Base-by-base conservation (phyloP, 1,140 invertebrate genomes). In the Neodiprion lecontei region DNA sequence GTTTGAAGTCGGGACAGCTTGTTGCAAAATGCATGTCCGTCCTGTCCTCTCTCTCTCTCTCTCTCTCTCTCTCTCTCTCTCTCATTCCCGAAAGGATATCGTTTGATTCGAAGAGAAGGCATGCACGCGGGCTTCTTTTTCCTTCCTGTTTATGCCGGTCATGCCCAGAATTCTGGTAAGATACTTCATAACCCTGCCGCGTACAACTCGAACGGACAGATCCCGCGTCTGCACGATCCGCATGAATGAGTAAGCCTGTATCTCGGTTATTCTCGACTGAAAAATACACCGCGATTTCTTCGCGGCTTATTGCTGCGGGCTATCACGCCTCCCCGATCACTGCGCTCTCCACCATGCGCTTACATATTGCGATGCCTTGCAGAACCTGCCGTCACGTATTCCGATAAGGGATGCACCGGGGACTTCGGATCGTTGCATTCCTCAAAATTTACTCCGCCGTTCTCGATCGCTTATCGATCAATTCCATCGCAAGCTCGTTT, bases 151-250 rank as follows among this genome's bases (percentile, higher is more conserved):
- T 81, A 77, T 81, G 75, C 75, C 77, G 70, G 9, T 67, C 66
- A 61, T 76, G 73, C 70, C 72, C 69, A 75, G 77, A 76, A 79
- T 83, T 83, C 75, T 77, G 79, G 76, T 81, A 79, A 82, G 75
- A 81, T 83, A 83, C 81, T 81, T 81, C 77, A 83, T 80, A 80
- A 81, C 70, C 53, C 28, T 40, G 28, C 28, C 28, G 28, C 28
- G 28, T 40, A 40, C 28, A 40, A 40, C 1, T 40, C 28, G 28
- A 40, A 40, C 28, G 28, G 28, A 40, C 28, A 40, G 28, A 40
- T 40, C 28, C 28, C 28, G 28, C 28, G 28, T 40, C 5, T 40
- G 28, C 28, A 40, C 28, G 28, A 40, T 3, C 5, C 1, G 28
- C 28, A 40, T 40, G 28, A 40, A 40, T 40, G n/a, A 12, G 9